Base-by-base conservation (phyloP, 2,888 invertebrate genomes). In the Ryuthela nishihirai region DNA sequence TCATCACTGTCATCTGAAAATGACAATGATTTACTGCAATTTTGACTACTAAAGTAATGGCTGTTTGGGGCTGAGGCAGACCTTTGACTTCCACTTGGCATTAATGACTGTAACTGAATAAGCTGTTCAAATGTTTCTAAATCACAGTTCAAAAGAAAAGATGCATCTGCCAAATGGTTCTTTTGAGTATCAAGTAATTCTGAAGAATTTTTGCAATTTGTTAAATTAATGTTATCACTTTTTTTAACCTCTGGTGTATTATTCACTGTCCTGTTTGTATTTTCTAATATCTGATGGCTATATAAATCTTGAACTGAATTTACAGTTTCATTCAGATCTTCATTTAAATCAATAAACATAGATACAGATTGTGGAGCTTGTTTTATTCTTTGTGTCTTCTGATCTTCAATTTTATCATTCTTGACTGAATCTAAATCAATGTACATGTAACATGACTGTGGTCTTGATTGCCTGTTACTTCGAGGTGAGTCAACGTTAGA, bases 271-370 rank as follows among this genome's bases (percentile, higher is more conserved):
- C 17, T 34, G n/a, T 34, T 34, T 17, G n/a, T 34, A n/a, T 34
- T 34, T 12, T 29, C 17, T 34, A 20, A n/a, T n/a, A 39, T 20
- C n/a, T 20, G 17, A 9, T 25, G n/a, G n/a, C n/a, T 47, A 38
- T 47, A 47, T 26, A 6, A 18, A 38, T 36, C 17, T 18, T 47
- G 47, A n/a, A 38, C 47, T n/a, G 23, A 18, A 21, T n/a, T 6
- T 4, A 47, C 47, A 24, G 15, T 38, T 2, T 47, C 39, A 23
- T 47, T 47, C 18, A 24, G 17, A 26, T 50, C 42, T 15, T 60
- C 48, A 15, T 60, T 56, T 17, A 65, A 47, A 60, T 65, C 45
- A 36, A 65, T 49, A 32, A 55, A 65, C 63, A 65, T 65, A 17
- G 63, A 53, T 9, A 63, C 46, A 25, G 55, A 48, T 20, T 36